phyloP scores from a whole-genome alignment of 2,113 vertebrate genomes.

The Oncorhynchus tshawytscha region DNA sequence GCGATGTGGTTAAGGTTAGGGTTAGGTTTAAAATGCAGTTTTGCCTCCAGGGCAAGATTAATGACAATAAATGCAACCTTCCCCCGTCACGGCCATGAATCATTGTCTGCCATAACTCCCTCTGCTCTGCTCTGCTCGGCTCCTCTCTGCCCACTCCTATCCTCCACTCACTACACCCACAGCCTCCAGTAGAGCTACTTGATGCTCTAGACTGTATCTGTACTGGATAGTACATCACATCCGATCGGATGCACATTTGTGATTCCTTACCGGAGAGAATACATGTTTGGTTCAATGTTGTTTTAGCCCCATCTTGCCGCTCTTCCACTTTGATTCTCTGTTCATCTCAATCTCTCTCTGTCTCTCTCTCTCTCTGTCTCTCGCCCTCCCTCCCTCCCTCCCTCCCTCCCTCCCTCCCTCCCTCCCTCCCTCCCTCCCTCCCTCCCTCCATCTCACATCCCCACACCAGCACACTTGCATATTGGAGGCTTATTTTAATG shows the following conservation, averaged over 20 bases:
- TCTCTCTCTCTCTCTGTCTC: too few species aligned
- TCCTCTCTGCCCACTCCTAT: background rate
- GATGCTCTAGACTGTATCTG: slow-evolving; percentile 15
- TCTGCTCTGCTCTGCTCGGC: background rate
- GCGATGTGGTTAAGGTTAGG: too few species aligned
- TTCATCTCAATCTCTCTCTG: too few species aligned
- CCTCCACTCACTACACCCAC: background rate
- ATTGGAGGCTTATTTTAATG: too few species aligned
- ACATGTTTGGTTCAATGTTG: background rate
- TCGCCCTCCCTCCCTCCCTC: too few species aligned
- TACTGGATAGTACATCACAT: background rate
- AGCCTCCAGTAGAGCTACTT: slow-evolving; percentile 42
- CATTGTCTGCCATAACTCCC: background rate
- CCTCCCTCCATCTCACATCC: too few species aligned
- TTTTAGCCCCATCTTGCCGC: background rate
- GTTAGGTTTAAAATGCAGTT: too few species aligned
- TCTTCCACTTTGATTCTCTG: background rate
- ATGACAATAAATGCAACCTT: too few species aligned
- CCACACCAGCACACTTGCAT: too few species aligned
- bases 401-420: too few species aligned
- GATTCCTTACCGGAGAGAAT: too few species aligned
- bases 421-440: too few species aligned
- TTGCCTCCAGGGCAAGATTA: background rate
- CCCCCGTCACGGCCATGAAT: background rate
- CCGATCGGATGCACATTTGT: background rate